Base-by-base conservation (phyloP, 2,113 vertebrate species). In the Girardinichthys multiradiatus region DNA sequence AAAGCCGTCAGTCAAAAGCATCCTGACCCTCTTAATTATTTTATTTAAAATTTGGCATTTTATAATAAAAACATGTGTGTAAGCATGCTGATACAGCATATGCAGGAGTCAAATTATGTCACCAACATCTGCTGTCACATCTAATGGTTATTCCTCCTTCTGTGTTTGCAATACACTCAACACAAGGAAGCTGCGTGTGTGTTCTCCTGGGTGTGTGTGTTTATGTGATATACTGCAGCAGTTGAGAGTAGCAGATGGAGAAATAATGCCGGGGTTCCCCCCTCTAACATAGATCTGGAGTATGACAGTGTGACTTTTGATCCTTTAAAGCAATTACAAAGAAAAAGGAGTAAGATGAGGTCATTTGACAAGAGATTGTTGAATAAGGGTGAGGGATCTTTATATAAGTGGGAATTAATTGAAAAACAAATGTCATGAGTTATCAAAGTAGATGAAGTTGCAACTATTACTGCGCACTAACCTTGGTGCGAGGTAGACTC, bases 1-100 rank as follows among this genome's bases (percentile, higher is more conserved):
- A 92, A 92, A 85, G 69, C 76, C 90, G 90, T 91, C 77, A 91
- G 92, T 93, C 74, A 69, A 65, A 45, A 57, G 64, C 21, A 64
- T 71, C 27, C 5, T 62, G 26, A 6, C 11, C 13, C 48, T 45
- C 1, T 29, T 77, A 24, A 61, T 30, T 69, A n/a, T 54, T 24
- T n/a, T 9, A n/a, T 54, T 54, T 30, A 60, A 31, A 30, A 19
- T 19, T 42, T 45, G 21, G 19, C 6, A 60, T 7, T 3, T 17
- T 12, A 21, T 3, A 19, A 17, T 19, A 5, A 19, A 30, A 21
- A 21, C 9, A 29, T 54, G 48, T 62, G 57, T 65, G 69, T 58
- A 37, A 57, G 71, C 39, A 60, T 62, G 71, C 80, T 76, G 79
- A 74, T 37, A 81, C 57, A 72, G 80, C 58, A 26, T 66, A 77